These are phyloP conservation scores for Euplexia lucipara DNA, from an alignment of 2,888 invertebrate species.

Conservation along the genomic window DNA sequence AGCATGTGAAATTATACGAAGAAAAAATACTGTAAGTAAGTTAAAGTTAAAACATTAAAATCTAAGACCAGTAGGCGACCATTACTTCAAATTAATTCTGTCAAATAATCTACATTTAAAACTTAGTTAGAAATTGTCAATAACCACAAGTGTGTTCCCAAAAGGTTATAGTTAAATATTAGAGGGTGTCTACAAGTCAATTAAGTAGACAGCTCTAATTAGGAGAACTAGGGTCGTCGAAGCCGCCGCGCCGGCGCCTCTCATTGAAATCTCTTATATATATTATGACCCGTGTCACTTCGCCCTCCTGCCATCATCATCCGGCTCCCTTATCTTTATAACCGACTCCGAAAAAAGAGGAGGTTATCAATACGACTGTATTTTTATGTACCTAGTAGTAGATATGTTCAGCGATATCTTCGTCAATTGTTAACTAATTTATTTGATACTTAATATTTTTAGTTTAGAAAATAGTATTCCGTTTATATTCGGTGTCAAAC, in stretches of 20 bases:
- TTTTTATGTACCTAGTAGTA: too few species aligned
- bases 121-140: conserved; percentile 8
- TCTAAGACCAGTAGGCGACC: neutral
- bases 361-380: too few species aligned
- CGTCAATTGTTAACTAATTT: too few species aligned
- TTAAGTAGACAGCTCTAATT: conserved; percentile 63
- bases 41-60: too few species aligned
- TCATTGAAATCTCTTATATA: conserved; percentile 52
- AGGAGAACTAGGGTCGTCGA: conserved; percentile 42
- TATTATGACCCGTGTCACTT: conserved; percentile 64
- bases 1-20: too few species aligned
- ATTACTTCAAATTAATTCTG: neutral
- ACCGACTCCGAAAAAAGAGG: too few species aligned
- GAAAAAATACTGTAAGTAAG: too few species aligned
- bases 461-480: too few species aligned
- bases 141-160: conserved; percentile 18
- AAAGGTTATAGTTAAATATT: conserved; percentile 38
- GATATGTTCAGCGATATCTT: too few species aligned
- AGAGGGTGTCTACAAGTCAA: conserved; percentile 49
- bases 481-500: too few species aligned
- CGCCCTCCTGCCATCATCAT: conserved; percentile 47
- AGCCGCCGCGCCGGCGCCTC: conserved; percentile 44
- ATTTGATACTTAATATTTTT: too few species aligned
- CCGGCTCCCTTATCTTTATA: conserved; percentile 52
- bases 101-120: conserved; percentile 10